Evolutionary conservation across 2,113 vertebrate species (phyloP).

Genomic region (Clarias batrachus): DNA sequence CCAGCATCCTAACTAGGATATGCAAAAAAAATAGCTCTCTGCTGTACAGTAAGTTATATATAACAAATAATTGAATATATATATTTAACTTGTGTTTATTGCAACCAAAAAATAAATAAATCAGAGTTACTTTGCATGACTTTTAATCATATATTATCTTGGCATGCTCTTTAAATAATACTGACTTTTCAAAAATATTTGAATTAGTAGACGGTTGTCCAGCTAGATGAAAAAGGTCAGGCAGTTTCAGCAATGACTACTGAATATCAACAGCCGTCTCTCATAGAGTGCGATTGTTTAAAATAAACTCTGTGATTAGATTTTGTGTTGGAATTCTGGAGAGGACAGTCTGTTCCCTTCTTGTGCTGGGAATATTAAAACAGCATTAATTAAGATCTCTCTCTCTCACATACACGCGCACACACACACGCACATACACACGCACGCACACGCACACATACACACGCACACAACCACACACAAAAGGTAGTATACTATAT

Average conservation of each 20-base stretch:
- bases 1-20: no score
- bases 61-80: no score
- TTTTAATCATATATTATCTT: background rate
- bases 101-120: background rate
- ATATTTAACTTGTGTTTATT: background rate
- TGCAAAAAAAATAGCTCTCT: no score
- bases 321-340: slow-evolving; percentile 20
- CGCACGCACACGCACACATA: background rate
- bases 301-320: background rate
- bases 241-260: background rate
- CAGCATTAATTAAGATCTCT: slow-evolving; percentile 24
- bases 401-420: slow-evolving; percentile 10
- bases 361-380: slow-evolving; percentile 50
- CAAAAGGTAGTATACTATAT: background rate
- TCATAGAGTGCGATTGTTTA: background rate
- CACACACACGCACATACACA: slow-evolving; percentile 1
- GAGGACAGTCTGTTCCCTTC: slow-evolving; percentile 40
- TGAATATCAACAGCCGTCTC: background rate
- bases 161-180: background rate
- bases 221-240: background rate
- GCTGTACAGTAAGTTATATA: no score
- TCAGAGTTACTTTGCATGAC: background rate
- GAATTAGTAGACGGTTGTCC: background rate
- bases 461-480: background rate
- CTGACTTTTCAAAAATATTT: background rate